Conservation (phyloP, 2,113 vertebrate genomes). For the Heptranchias perlo region DNA sequence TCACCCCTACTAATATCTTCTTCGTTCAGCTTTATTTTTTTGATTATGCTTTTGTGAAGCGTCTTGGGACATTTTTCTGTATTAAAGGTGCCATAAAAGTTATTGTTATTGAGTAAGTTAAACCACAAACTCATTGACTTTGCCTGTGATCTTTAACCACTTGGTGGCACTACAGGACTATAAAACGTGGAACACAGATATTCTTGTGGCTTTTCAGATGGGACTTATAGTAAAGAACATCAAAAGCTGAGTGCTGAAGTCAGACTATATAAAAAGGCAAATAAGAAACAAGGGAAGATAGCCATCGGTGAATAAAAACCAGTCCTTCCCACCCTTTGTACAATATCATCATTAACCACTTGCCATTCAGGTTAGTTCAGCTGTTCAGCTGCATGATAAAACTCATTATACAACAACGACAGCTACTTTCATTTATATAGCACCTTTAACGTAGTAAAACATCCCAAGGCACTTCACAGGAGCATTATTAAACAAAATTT, state of each 20-base stretch:
- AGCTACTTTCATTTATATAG: no score
- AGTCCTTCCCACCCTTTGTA: background rate
- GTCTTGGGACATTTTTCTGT: background rate
- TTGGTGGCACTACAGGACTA: constrained; percentile 9
- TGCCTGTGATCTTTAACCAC: background rate
- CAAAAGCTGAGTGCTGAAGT: background rate
- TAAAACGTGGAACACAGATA: background rate
- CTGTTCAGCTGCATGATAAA: background rate
- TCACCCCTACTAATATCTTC: background rate
- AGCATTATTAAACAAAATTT: no score
- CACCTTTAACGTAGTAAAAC: no score
- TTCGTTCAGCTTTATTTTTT: background rate
- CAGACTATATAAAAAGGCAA: background rate
- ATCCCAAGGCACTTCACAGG: no score
- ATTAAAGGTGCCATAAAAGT: background rate
- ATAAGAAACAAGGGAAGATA: background rate
- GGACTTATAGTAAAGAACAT: background rate
- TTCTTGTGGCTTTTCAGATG: background rate
- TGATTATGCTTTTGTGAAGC: background rate
- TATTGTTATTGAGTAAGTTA: background rate
- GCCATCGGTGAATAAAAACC: background rate
- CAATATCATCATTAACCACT: background rate
- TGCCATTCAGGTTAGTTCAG: background rate
- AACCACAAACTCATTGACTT: background rate
- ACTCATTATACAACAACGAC: background rate